Conservation (phyloP, 2,113 vertebrate species). For the Hirundichthys speculiger region DNA sequence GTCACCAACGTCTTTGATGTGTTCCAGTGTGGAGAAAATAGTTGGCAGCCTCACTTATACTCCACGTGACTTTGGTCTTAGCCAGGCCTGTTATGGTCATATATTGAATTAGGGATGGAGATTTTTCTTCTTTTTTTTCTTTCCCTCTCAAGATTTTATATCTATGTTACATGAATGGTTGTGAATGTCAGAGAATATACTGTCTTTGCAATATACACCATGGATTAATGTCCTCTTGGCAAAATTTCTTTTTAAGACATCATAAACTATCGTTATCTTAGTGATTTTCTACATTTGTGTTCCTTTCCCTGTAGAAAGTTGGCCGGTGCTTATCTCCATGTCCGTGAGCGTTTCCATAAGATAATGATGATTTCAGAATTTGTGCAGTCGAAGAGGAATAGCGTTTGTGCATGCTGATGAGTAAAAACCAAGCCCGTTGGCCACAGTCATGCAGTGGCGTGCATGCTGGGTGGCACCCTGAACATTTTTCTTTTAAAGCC, state of each 20-base stretch:
- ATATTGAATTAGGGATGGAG: constrained; percentile 30
- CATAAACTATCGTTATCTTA: too few relatives aligned
- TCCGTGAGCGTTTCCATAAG: too few relatives aligned
- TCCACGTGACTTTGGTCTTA: constrained; percentile 37
- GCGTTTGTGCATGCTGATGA: background rate
- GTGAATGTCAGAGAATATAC: constrained; percentile 1
- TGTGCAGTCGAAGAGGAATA: constrained; percentile 8
- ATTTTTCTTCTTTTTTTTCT: background rate
- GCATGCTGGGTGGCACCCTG: constrained; percentile 32
- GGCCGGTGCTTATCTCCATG: too few relatives aligned
- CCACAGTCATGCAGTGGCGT: constrained; percentile 17
- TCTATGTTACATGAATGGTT: background rate
- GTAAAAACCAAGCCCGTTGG: constrained; percentile 12
- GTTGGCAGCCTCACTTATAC: constrained; percentile 39
- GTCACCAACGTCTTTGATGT: constrained; percentile 13
- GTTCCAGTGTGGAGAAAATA: constrained; percentile 19
- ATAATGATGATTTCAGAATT: background rate
- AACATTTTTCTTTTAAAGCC: constrained; percentile 42
- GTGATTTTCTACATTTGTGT: too few relatives aligned
- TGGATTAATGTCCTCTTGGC: background rate
- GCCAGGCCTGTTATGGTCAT: constrained; percentile 23
- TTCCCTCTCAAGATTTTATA: background rate
- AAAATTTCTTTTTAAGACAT: background rate
- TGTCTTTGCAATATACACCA: too few relatives aligned
- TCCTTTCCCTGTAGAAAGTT: too few relatives aligned